Base-by-base conservation (phyloP, 2,888 invertebrate species). In the Diadromus collaris region DNA sequence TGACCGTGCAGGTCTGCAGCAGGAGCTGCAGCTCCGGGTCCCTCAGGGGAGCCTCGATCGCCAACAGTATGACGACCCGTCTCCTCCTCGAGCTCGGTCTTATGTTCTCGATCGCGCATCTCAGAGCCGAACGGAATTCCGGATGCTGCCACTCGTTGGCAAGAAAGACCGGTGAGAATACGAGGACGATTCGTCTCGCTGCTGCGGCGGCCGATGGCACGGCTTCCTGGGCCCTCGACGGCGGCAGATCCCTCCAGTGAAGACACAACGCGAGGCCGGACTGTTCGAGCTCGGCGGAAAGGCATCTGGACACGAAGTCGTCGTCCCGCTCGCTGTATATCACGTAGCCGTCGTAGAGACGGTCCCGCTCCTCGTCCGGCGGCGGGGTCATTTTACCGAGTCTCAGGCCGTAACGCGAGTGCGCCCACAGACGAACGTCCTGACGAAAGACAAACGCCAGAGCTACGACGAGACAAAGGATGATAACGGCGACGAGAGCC, bases 291-390 rank as follows among this genome's bases (percentile, higher is more conserved):
- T 96, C 95, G 1, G 93, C 86, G 90, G 95, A 92, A 92, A 96
- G 87, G 92, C 95, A 91, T 92, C 95, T 91, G 91, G 94, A 90
- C 90, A 95, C 92, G 93, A 95, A 92, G 92, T 95, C 91, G 92
- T 96, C 93, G 88, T 97, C 97, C 84, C 95, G 94, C 84, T 94
- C 94, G 90, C 96, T 95, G 92, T 97, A 97, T 81, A 96, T 95
- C 89, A 97, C 94, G 92, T 97, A 97, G 77, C 96, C 97, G 90
- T 97, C 94, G 92, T 96, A 94, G 86, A 94, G 91, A 89, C 94
- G 91, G 91, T 94, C 91, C 91, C 91, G 76, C 91, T 92, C 85
- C 91, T 93, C 91, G 91, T 93, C 83, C 89, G 91, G 83, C 90
- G 91, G 83, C 70, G 88, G 86, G 1, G 89, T 81, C 58, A 88